These are phyloP conservation scores for Ciconia maguari DNA, from an alignment of 2,113 vertebrate genomes.

Conservation along the genomic window DNA sequence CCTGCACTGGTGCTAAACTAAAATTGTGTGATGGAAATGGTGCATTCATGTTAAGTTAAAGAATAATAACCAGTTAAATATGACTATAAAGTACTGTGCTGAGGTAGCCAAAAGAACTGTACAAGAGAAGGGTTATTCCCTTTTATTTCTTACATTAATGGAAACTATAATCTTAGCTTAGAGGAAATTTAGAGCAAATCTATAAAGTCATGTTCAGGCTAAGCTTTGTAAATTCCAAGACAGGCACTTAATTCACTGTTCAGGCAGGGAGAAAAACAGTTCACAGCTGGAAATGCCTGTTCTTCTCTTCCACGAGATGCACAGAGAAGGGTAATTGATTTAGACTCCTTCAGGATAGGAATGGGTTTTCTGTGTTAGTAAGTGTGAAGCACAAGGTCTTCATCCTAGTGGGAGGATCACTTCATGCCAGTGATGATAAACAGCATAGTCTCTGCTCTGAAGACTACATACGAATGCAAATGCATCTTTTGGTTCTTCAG, in stretches of 20 bases:
- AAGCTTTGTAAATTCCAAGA: slow-evolving; percentile 51
- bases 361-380: slow-evolving; percentile 7
- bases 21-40: background rate
- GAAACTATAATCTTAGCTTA: background rate
- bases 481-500: background rate
- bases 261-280: slow-evolving; percentile 35
- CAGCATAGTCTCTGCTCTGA: background rate
- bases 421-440: background rate
- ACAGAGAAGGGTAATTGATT: slow-evolving; percentile 41
- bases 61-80: background rate
- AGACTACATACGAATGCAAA: background rate
- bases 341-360: slow-evolving; percentile 4
- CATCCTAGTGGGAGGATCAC: background rate
- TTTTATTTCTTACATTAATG: background rate
- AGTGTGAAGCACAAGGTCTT: slow-evolving; percentile 13
- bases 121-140: background rate
- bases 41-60: background rate
- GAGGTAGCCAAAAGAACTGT: background rate
- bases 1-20: background rate
- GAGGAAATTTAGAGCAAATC: slow-evolving; percentile 4
- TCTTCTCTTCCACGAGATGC: background rate
- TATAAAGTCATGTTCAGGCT: background rate
- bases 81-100: background rate
- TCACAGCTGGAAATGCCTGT: slow-evolving; percentile 52
- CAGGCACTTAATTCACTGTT: slow-evolving; percentile 11